Evolutionary conservation across 2,797 vertebrate species (phyloP), one percentile per base, ranked within the genome.

Genomic region (Chaunax sp.): DNA sequence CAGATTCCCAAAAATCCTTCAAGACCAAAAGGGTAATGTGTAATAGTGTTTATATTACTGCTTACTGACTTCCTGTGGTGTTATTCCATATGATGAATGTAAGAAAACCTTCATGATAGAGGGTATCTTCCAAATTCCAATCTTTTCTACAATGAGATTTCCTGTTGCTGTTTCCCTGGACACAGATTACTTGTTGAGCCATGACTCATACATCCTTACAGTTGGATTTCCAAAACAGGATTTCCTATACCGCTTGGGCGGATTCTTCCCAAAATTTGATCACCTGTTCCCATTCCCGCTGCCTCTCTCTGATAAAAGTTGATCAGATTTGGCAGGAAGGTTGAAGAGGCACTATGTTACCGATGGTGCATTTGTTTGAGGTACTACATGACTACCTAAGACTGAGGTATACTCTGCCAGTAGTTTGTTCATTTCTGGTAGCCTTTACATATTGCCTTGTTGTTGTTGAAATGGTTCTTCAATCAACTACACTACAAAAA

Each of bases 401-500:
- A n/a, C n/a, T n/a, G n/a, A n/a, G n/a, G n/a, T n/a, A n/a, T n/a
- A n/a, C n/a, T n/a, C n/a, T n/a, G n/a, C n/a, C n/a, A n/a, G n/a
- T n/a, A n/a, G n/a, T n/a, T n/a, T n/a, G n/a, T n/a, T n/a, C n/a
- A n/a, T n/a, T n/a, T n/a, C n/a, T n/a, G n/a, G n/a, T n/a, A n/a
- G 28, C 9, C 28, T 30, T 30, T 5, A 1, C 9, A 30, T 30
- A 9, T 30, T 28, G 47, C 23, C 47, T 26, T 7, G 25, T 16
- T 50, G 22, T 20, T 5, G 16, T 26, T 50, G 23, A 50, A 50
- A 50, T 16, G 50, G 18, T 5, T 3, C 40, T 22, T 4, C 62
- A 64, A 62, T 63, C 0, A 37, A 30, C 38, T 37, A 12, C 40
- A 64, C 9, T 45, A 5, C n/a, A 51, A 53, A 64, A 30, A 30